Evolutionary conservation across 2,888 invertebrate species (phyloP), one percentile per base, ranked within the genome.

Genomic region (Smittia aterrima): DNA sequence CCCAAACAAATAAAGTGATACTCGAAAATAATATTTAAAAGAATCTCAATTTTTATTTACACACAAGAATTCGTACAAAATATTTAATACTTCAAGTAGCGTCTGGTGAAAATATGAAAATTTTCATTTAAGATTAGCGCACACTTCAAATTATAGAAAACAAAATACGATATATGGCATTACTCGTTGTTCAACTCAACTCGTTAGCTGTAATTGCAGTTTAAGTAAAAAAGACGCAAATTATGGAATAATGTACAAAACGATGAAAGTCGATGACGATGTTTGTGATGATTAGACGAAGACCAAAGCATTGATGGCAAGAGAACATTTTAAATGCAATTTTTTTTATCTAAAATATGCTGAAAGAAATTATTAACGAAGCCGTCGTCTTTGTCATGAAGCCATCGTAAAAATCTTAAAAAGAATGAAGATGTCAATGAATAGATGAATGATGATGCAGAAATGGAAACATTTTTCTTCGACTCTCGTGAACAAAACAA

Each of bases 11-110:
- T n/a, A n/a, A n/a, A n/a, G n/a, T n/a, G n/a, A n/a, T n/a, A n/a
- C n/a, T 2, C 58, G n/a, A 58, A 18, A 22, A 58, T 20, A 58
- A 6, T 58, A 58, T 58, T 58, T 58, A 47, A 47, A 13, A 58
- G 58, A 58, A 58, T 58, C 58, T 58, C 58, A 58, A 32, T 58
- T 58, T 47, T 47, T 58, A 58, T 58, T 58, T 58, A 58, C 58
- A 58, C 18, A 22, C 22, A 58, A 58, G 22, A 58, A 18, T 6
- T n/a, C n/a, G 4, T 6, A 11, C 2, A 2, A n/a, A 47, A 47
- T 6, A 47, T 47, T 13, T 3, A 11, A 11, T 47, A 11, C n/a
- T 47, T 47, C 6, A 47, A 11, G n/a, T 9, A 6, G 32, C 3
- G 32, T 32, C 32, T 32, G 32, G 32, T 6, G 32, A 13, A 47